Conservation (phyloP, 2,888 invertebrate genomes). For the Zootermopsis nevadensis region DNA sequence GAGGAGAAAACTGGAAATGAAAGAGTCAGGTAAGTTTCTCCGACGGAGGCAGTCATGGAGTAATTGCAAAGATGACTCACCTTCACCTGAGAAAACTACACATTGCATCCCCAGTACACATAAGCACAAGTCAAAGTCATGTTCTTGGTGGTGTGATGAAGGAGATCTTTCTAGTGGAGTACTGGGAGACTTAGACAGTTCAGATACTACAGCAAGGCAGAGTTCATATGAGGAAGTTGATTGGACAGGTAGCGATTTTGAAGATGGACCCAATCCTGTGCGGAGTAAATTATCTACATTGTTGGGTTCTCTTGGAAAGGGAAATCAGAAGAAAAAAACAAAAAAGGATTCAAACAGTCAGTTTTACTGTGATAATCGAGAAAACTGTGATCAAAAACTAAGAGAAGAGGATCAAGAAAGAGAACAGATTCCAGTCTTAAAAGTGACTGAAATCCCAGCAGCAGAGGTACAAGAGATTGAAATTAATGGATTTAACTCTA, state of each 20-base stretch:
- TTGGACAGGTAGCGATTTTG: background rate
- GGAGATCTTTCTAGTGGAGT: slow-evolving; percentile 52
- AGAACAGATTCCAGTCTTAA: background rate
- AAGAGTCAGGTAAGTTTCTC: background rate
- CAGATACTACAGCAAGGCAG: slow-evolving; percentile 46
- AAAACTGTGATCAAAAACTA: background rate
- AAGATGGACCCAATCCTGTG: slow-evolving; percentile 50
- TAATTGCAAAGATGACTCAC: slow-evolving; percentile 41
- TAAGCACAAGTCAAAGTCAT: slow-evolving; percentile 4
- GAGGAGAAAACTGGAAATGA: slow-evolving; percentile 4
- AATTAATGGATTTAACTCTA: background rate
- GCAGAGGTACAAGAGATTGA: slow-evolving; percentile 32
- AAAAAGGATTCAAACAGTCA: slow-evolving; percentile 53
- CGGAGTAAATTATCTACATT: slow-evolving; percentile 55
- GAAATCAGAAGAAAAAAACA: slow-evolving; percentile 53
- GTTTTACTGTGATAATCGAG: slow-evolving; percentile 54
- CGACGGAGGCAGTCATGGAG: slow-evolving; percentile 50
- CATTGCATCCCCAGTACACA: background rate
- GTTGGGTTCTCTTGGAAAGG: slow-evolving; percentile 60
- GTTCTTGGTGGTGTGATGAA: slow-evolving; percentile 52
- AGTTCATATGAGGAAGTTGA: slow-evolving; percentile 51
- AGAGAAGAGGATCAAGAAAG: background rate
- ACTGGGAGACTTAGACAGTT: slow-evolving; percentile 52
- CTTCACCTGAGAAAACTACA: slow-evolving; percentile 23
- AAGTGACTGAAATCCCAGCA: slow-evolving; percentile 2